These are phyloP conservation scores for Stegastes partitus DNA, from an alignment of 2,113 vertebrate genomes.

Conservation along the genomic window DNA sequence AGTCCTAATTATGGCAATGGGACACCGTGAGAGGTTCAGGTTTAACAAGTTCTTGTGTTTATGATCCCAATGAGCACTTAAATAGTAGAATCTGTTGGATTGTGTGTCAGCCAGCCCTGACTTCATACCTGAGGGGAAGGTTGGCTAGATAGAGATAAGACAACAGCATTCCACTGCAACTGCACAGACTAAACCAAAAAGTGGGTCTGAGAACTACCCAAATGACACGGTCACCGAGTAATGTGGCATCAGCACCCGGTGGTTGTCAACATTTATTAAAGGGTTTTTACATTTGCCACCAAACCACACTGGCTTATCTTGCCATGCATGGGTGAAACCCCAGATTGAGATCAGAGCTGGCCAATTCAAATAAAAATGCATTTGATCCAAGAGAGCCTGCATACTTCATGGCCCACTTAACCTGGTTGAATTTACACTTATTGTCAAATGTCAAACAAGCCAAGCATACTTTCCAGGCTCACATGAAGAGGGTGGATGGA, in stretches of 20 bases:
- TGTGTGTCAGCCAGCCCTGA: slow-evolving; percentile 54
- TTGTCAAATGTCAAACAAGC: not conserved
- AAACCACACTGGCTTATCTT: not conserved
- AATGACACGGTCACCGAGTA: slow-evolving; percentile 12
- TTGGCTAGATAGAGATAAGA: slow-evolving; percentile 57
- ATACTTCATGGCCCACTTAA: not conserved
- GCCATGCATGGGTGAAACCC: slow-evolving; percentile 18
- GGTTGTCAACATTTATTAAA: not conserved
- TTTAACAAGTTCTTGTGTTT: slow-evolving; percentile 61
- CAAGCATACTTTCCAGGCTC: not conserved
- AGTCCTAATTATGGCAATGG: slow-evolving; percentile 7
- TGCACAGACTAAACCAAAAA: slow-evolving; percentile 34
- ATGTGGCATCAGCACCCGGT: not conserved
- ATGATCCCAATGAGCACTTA: slow-evolving; percentile 31
- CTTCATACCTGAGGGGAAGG: slow-evolving; percentile 63
- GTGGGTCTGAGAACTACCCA: not conserved
- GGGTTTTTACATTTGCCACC: not conserved
- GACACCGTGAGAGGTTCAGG: slow-evolving; percentile 44
- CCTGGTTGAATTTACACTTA: slow-evolving; percentile 17
- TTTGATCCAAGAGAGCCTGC: slow-evolving; percentile 1
- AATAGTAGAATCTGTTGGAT: slow-evolving; percentile 49
- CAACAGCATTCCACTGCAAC: slow-evolving; percentile 54
- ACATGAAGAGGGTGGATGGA: not conserved
- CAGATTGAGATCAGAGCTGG: slow-evolving; percentile 14
- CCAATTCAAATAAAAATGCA: slow-evolving; percentile 22